Evolutionary conservation across 2,113 vertebrate species (phyloP).

Genomic region (Oreochromis niloticus): DNA sequence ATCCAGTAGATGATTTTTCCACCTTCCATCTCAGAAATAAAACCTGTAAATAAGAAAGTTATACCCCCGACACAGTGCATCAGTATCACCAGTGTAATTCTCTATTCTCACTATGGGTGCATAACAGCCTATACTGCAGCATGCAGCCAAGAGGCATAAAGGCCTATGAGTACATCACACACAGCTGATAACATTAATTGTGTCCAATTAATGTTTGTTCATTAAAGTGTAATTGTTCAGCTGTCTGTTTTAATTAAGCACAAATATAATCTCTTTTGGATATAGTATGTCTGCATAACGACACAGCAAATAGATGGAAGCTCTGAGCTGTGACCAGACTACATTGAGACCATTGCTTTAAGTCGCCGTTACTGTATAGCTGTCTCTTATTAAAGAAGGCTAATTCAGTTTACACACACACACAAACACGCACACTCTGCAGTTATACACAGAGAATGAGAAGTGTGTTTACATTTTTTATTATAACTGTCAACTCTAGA

Average conservation of each 20-base stretch:
- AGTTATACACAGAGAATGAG: not conserved
- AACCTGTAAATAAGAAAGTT: not conserved
- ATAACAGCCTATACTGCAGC: not conserved
- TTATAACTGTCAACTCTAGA: slow-evolving; percentile 35
- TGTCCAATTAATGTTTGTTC: slow-evolving; percentile 48
- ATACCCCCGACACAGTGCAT: not conserved
- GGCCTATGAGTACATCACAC: slow-evolving; percentile 10
- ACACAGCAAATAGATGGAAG: slow-evolving; percentile 36
- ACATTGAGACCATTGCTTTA: slow-evolving; percentile 27
- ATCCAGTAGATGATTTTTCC: not conserved
- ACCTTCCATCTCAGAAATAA: not conserved
- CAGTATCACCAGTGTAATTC: not conserved
- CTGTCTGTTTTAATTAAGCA: slow-evolving; percentile 52
- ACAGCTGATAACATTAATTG: slow-evolving; percentile 33
- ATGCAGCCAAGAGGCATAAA: slow-evolving; percentile 3
- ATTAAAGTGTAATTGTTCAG: slow-evolving; percentile 41
- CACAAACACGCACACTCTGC: not conserved
- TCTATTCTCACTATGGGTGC: not conserved
- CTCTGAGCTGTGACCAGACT: slow-evolving; percentile 38
- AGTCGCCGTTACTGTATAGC: slow-evolving; percentile 16
- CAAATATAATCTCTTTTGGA: not conserved
- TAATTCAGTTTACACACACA: slow-evolving; percentile 12
- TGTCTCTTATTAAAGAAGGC: slow-evolving; percentile 41
- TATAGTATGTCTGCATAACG: slow-evolving; percentile 22
- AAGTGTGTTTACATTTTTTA: slow-evolving; percentile 54